Evolutionary conservation across 2,888 invertebrate species (phyloP).

Genomic region (Athetis lepigone): DNA sequence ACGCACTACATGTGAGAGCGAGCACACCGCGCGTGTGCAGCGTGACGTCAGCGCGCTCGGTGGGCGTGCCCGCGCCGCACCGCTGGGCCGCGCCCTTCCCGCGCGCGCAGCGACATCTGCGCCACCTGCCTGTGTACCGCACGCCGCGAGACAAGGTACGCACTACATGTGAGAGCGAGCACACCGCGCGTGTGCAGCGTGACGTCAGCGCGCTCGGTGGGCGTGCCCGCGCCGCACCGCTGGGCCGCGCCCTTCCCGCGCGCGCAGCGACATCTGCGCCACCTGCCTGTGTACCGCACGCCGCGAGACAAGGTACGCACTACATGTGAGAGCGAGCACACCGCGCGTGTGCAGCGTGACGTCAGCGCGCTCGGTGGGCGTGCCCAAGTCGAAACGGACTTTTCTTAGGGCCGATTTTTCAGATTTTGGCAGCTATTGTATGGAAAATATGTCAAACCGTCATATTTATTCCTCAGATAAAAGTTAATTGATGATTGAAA

Average conservation of each 20-base stretch:
- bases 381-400: too few species aligned
- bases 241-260: conserved; percentile 99
- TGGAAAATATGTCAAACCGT: too few species aligned
- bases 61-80: conserved; percentile 91
- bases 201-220: conserved; percentile 69
- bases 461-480: too few species aligned
- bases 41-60: conserved; percentile 44
- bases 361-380: too few species aligned
- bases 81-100: conserved; percentile 98
- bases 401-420: too few species aligned
- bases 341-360: too few species aligned
- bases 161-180: too few species aligned
- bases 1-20: too few species aligned
- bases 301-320: conserved; percentile 92
- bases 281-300: conserved; percentile 97
- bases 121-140: conserved; percentile 97
- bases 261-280: conserved; percentile 96
- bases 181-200: conserved; percentile 88
- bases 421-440: too few species aligned
- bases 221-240: conserved; percentile 92
- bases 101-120: conserved; percentile 97
- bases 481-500: too few species aligned
- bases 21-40: conserved; percentile 92
- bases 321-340: too few species aligned
- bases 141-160: too few species aligned